These are phyloP conservation scores for Parazoanthus darwini DNA, from an alignment of 92 coral and sea anemone species.

Conservation along the genomic window DNA sequence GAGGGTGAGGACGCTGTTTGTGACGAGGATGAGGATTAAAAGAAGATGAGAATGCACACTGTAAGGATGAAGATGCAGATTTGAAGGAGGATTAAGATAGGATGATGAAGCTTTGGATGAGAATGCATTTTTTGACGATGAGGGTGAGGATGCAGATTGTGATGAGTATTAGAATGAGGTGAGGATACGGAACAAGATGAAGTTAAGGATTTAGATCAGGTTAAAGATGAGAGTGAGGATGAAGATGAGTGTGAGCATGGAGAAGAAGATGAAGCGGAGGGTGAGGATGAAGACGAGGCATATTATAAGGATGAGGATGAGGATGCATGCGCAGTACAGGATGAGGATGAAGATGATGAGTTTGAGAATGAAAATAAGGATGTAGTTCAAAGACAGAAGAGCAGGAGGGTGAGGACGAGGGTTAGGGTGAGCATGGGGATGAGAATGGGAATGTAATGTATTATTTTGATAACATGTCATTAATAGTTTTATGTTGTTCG, in stretches of 20 bases:
- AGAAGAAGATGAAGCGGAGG: not conserved
- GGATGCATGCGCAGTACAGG: not conserved
- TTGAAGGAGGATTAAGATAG: too few relatives aligned
- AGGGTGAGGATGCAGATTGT: too few relatives aligned
- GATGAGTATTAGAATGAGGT: too few relatives aligned
- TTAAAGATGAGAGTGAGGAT: not conserved
- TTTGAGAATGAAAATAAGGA: not conserved
- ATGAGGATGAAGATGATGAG: not conserved
- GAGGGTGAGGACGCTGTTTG: too few relatives aligned
- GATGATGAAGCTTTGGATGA: too few relatives aligned
- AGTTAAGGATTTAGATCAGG: too few relatives aligned
- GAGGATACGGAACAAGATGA: too few relatives aligned
- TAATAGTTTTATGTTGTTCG: not conserved
- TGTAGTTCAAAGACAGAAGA: not conserved
- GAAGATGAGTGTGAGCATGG: not conserved
- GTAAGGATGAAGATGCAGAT: too few relatives aligned
- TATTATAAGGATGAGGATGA: too few relatives aligned
- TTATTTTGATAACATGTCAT: not conserved
- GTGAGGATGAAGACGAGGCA: not conserved
- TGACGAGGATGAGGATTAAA: too few relatives aligned
- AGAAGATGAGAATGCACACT: too few relatives aligned
- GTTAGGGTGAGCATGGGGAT: not conserved
- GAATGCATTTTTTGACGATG: too few relatives aligned
- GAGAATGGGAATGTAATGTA: not conserved
- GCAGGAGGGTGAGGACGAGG: not conserved